Evolutionary conservation across 2,888 invertebrate genomes (phyloP), one percentile per base, ranked within the genome.

Genomic region (Trachelus troglodyta): DNA sequence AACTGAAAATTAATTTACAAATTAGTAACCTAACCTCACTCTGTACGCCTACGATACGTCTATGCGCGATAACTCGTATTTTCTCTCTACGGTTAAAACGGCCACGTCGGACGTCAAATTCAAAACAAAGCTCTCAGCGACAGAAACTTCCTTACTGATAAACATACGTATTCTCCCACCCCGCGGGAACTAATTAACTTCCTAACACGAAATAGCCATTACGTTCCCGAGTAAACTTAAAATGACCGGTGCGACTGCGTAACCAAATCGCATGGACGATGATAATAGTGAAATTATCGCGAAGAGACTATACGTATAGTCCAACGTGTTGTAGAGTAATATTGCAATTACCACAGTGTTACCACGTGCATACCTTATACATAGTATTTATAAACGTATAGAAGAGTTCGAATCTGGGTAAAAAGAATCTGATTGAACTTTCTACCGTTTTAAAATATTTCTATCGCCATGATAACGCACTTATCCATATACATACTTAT

Each of bases 161-260:
- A 85, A 83, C 84, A 84, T 23, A 15, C 56, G 56, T 56, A 23
- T 15, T 15, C 40, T 15, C 56, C 56, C 23, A 56, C 23, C 56
- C 23, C 56, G 33, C 87, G 86, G 88, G 88, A 89, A 90, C 90
- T 90, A 90, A 89, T 91, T 90, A 90, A 87, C 88, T 89, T 88
- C 85, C 88, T 84, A 85, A 91, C 91, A 91, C 90, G 91, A 84
- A 90, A 91, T 87, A 85, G 87, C 90, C 90, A 91, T 91, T 91
- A 90, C 85, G 56, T 9, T 56, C 9, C 9, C 23, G 9, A 56
- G 56, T 56, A 56, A 56, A 34, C 71, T 71, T 31, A 71, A 71
- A 71, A 71, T 71, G 31, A 71, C 71, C 71, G 31, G 31, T 33
- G 23, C 33, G 31, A 34, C 12, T 23, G 31, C 56, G 56, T 23